Evolutionary conservation across 2,113 vertebrate genomes (phyloP), one percentile per base, ranked within the genome.

Genomic region (Egretta garzetta): DNA sequence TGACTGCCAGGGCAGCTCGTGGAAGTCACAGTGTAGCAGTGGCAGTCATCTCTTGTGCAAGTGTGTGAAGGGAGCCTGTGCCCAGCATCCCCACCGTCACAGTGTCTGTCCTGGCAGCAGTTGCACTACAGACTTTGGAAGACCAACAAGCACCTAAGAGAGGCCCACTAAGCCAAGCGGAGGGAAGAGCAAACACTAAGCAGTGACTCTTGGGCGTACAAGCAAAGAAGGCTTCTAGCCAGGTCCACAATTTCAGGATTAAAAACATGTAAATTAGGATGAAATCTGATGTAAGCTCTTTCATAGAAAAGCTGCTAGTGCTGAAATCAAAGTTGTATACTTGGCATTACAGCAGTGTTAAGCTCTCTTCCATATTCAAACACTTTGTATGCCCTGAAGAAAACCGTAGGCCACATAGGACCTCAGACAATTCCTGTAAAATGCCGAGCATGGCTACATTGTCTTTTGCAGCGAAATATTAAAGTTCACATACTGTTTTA

Each of bases 351-450:
- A 90, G 24, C 9, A 4, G 23, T 53, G 24, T 58, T 53, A 92
- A 93, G 5, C 39, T 86, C 16, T 93, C 59, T 95, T 87, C 77
- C 20, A 26, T 73, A 76, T 53, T 58, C 82, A 60, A 63, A 45
- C 39, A 59, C 7, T 47, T 43, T 68, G 53, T 39, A 67, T 84
- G 52, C 14, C 35, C 52, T 70, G 52, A 86, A 58, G 50, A 79
- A 89, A 80, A 39, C 30, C 30, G 33, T 32, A 71, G 52, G 72
- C 35, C 22, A 0, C 33, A 9, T 63, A 67, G 53, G 52, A 70
- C 24, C 19, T 86, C 63, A 92, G 53, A 41, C 14, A 63, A 20
- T 96, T 88, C 67, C 37, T 83, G 41, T 60, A 60, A 96, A 92
- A 81, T 55, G 32, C 53, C 80, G 58, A 73, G 19, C 58, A 15